phyloP scores from a whole-genome alignment of 2,797 vertebrate genomes.

The Hyperoplus lanceolatus region DNA sequence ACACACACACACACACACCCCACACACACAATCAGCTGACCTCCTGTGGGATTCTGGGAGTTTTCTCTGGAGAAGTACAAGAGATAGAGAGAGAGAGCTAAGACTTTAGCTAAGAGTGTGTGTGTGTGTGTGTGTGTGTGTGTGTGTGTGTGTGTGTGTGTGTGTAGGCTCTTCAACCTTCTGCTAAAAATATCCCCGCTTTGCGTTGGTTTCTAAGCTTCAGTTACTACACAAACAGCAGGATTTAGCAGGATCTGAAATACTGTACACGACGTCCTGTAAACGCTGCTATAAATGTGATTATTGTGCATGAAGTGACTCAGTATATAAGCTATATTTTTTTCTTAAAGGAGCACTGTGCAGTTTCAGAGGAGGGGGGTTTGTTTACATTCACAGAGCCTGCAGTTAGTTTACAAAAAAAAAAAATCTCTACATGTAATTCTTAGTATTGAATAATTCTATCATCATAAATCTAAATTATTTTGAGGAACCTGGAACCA shows the following conservation, averaged over 20 bases:
- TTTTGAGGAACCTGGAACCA: too few relatives aligned
- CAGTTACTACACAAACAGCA: slow-evolving; percentile 46
- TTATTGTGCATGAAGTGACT: slow-evolving; percentile 24
- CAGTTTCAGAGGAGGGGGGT: too few relatives aligned
- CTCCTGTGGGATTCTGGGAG: slow-evolving; percentile 70
- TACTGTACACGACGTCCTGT: not conserved
- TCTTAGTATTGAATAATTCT: too few relatives aligned
- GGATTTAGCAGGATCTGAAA: slow-evolving; percentile 12
- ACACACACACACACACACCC: too few relatives aligned
- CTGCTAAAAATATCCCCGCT: slow-evolving; percentile 66
- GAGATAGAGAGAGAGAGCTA: slow-evolving; percentile 22
- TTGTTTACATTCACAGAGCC: too few relatives aligned
- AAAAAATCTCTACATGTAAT: too few relatives aligned
- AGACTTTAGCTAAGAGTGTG: too few relatives aligned
- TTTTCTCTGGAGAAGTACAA: slow-evolving; percentile 63
- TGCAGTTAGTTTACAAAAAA: too few relatives aligned
- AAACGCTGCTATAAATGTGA: not conserved
- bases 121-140: too few relatives aligned
- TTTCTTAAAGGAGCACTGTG: too few relatives aligned
- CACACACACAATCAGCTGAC: slow-evolving; percentile 58
- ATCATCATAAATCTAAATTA: too few relatives aligned
- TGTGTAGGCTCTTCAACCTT: slow-evolving; percentile 29
- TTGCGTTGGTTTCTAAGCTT: slow-evolving; percentile 30
- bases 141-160: too few relatives aligned
- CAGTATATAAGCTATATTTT: slow-evolving; percentile 7